A percentile compares a stretch with the other conserved stretches of the same genome.
phyloP scores from a whole-genome alignment of 2,113 vertebrate species.

The Reinhardtius hippoglossoides region DNA sequence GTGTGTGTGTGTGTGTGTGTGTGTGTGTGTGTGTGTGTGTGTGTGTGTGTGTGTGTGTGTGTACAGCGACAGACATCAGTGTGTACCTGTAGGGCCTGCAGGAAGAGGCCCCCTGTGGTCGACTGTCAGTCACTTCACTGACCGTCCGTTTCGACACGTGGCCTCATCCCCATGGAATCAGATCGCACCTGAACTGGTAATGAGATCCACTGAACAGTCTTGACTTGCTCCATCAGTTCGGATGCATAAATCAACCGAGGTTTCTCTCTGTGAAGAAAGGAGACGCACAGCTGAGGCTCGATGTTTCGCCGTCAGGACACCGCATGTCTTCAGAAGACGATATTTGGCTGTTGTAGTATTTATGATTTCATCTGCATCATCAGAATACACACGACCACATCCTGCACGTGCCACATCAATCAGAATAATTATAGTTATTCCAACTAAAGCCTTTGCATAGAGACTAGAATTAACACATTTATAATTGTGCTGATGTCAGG shows the following conservation, averaged over 20 bases:
- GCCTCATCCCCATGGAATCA: constrained; percentile 28
- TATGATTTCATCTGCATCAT: too few species aligned
- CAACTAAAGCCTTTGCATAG: too few species aligned
- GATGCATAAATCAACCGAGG: background rate
- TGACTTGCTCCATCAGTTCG: background rate
- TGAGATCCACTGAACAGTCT: constrained; percentile 1
- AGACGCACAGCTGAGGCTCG: too few species aligned
- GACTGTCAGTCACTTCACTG: constrained; percentile 29
- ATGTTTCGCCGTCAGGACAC: background rate
- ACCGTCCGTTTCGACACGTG: constrained; percentile 52
- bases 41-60: background rate
- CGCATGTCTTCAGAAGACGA: too few species aligned
- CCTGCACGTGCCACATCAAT: too few species aligned
- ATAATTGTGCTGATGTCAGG: too few species aligned
- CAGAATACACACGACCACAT: too few species aligned
- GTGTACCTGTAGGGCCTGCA: constrained; percentile 45
- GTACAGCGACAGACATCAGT: constrained; percentile 4
- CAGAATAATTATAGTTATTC: too few species aligned
- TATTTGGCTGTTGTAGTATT: too few species aligned
- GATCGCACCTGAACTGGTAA: constrained; percentile 5
- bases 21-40: background rate
- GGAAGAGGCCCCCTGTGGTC: constrained; percentile 47
- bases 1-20: constrained; percentile 1
- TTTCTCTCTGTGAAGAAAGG: background rate
- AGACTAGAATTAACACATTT: too few species aligned